These are phyloP conservation scores for Clunio marinus DNA, from an alignment of 2,888 invertebrate species.

Conservation along the genomic window DNA sequence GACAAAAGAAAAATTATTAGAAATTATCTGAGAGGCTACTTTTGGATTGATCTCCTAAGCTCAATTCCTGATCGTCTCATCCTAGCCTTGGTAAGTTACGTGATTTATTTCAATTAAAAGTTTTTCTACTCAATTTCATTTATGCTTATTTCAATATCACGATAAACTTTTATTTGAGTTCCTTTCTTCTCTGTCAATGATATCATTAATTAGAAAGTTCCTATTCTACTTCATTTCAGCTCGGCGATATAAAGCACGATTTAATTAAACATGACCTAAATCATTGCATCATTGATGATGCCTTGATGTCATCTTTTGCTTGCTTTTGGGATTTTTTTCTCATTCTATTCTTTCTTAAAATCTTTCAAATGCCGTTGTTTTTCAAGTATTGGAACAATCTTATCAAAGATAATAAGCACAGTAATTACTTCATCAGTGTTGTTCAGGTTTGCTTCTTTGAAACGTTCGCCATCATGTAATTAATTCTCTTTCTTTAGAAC, in stretches of 20 bases:
- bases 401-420: background rate
- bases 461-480: background rate
- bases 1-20: background rate
- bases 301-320: background rate
- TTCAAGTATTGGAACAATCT: background rate
- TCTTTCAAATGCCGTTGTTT: conserved; percentile 6
- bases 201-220: background rate
- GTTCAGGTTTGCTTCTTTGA: no score
- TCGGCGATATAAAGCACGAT: background rate
- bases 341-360: background rate
- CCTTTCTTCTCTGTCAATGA: background rate
- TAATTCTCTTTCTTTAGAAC: conserved; percentile 3
- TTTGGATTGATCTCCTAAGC: conserved; percentile 28
- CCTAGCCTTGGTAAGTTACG: conserved; percentile 1
- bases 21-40: background rate
- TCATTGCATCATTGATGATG: background rate
- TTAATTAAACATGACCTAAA: background rate
- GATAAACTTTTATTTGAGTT: no score
- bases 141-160: no score
- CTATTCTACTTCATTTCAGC: background rate
- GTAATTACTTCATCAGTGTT: background rate
- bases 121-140: no score
- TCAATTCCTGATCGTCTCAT: conserved; percentile 5
- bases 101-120: no score
- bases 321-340: conserved; percentile 19